Evolutionary conservation across 2,113 vertebrate species (phyloP), one percentile per base, ranked within the genome.

Genomic region (Hippolais icterina): DNA sequence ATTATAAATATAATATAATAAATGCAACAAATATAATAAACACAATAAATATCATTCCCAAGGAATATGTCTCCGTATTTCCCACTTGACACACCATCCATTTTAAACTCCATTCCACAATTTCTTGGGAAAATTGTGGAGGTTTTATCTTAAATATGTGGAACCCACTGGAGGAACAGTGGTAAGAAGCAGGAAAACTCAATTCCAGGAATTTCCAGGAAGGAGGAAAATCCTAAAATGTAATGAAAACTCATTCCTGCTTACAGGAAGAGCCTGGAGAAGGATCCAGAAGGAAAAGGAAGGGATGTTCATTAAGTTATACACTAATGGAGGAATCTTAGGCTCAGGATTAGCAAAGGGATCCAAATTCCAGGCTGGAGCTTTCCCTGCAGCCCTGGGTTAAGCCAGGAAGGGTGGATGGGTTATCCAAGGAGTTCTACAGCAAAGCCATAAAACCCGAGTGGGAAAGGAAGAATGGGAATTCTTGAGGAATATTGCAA

Each of bases 271-370:
- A 53, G 61, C 23, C 46, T 46, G 69, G 24, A 53, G 21, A 56
- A 24, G 17, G 47, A 33, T 60, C 35, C 16, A 47, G 49, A 59
- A 49, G 47, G 60, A 41, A 83, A 92, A 89, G 24, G 61, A 78
- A 56, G 77, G n/a, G 16, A 42, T 1, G 0, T 16, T 76, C 71
- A 39, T 61, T 21, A 35, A 72, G 41, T 21, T 35, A 16, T 15
- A 64, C 3, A 25, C 10, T 1, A 37, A 65, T 1, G n/a, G 1
- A 29, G 39, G 37, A 44, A n/a, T 5, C 4, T 13, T 1, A 18
- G 12, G 41, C 76, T 81, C 47, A 10, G 35, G 13, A 20, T 82
- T 28, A 49, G 44, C 42, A 54, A 52, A 61, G 5, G 50, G 68
- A 82, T 64, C 21, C n/a, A 19, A 79, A 71, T 41, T 29, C 52